These are phyloP conservation scores for Corythornis vintsioides DNA, from an alignment of 2,113 vertebrate species.

Conservation along the genomic window DNA sequence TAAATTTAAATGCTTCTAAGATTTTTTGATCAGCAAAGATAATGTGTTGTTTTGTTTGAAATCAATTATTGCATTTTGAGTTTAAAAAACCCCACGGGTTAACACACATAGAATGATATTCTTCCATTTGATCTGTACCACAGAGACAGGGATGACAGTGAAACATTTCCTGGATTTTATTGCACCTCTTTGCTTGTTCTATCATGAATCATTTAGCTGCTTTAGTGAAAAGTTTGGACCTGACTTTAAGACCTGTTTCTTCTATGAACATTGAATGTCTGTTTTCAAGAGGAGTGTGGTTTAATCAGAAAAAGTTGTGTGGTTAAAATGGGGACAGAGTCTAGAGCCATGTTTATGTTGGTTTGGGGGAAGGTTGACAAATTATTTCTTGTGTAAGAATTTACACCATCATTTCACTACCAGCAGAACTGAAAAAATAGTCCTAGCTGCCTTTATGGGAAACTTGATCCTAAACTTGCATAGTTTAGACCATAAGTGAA, in stretches of 20 bases:
- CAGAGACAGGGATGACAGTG: not conserved
- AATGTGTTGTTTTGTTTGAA: not conserved
- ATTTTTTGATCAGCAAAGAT: not conserved
- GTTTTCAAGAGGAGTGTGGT: not conserved
- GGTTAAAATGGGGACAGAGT: not conserved
- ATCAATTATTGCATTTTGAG: not conserved
- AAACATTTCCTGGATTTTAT: not conserved
- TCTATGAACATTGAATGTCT: not conserved
- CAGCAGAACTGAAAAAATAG: not conserved
- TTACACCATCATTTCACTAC: not conserved
- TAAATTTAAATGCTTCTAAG: not conserved
- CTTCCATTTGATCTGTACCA: not conserved
- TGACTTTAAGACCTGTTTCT: not conserved
- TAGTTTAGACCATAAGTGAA: not conserved
- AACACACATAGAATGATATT: not conserved
- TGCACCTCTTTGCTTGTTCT: not conserved
- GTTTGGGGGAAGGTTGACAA: not conserved
- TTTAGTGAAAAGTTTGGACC: not conserved
- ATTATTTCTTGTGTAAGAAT: not conserved
- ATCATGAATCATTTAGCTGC: not conserved
- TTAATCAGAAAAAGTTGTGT: not conserved
- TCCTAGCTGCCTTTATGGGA: not conserved
- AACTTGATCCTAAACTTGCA: not conserved
- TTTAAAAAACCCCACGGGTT: not conserved
- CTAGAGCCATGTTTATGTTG: not conserved